These are phyloP conservation scores for Sclerurus mexicanus DNA, from an alignment of 2,113 vertebrate species.

Conservation along the genomic window DNA sequence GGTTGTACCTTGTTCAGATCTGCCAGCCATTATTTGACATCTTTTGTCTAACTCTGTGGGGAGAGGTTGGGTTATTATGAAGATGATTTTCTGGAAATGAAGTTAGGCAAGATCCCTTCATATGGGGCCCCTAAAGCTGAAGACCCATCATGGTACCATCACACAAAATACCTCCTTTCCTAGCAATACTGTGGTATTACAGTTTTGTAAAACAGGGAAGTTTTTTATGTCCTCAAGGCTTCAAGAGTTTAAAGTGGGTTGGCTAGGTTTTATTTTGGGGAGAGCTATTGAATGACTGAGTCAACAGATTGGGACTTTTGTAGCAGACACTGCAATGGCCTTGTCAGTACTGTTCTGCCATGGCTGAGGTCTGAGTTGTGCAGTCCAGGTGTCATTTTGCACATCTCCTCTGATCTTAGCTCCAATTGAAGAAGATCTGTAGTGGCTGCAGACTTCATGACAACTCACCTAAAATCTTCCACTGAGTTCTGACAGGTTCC, in stretches of 20 bases:
- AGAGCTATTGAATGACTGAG: background rate
- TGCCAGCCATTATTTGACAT: background rate
- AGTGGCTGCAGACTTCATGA: background rate
- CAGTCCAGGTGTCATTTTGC: background rate
- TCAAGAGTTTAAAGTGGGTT: background rate
- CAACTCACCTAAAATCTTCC: background rate
- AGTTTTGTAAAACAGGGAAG: background rate
- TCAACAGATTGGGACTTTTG: background rate
- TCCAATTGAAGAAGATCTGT: background rate
- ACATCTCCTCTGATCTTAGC: background rate
- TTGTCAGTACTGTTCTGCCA: background rate
- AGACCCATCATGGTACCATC: fast-evolving
- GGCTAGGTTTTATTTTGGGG: background rate
- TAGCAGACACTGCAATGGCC: background rate
- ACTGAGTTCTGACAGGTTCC: background rate
- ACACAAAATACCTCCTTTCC: background rate
- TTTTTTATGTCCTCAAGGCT: background rate
- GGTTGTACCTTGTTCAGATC: background rate
- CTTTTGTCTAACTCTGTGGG: background rate
- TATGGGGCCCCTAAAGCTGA: background rate
- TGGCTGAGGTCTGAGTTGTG: background rate
- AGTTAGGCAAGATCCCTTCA: background rate
- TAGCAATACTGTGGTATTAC: background rate
- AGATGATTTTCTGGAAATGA: background rate
- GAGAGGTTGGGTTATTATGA: background rate